Evolutionary conservation across 1,140 invertebrate species (phyloP), one percentile per base, ranked within the genome.

Genomic region (Neomicropteryx cornuta): DNA sequence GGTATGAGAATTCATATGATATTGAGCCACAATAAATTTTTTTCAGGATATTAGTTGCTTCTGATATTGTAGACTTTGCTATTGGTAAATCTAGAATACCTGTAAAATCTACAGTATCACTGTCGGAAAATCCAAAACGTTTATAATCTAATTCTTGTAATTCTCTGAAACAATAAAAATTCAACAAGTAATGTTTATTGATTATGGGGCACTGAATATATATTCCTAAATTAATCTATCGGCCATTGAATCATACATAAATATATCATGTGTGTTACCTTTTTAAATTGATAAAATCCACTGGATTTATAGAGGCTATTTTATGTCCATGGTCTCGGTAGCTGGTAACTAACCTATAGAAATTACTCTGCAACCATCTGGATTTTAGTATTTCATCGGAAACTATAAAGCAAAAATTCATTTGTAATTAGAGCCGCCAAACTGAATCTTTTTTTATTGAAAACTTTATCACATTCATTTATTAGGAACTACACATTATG

Each of bases 1-100:
- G 60, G 59, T 90, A 77, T 45, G 63, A 68, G 64, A 91, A 90
- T 66, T 94, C 87, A 17, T 75, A 72, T 28, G 77, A 73, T 16
- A 83, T 66, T 28, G 59, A 56, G 11, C 62, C 61, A 49, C 73
- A 73, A 52, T 90, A 90, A 13, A 70, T 56, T 11, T 62, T 47
- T 28, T 76, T 58, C 11, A 89, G 53, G 43, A 73, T 67, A 5
- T 68, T 43, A 2, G 82, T 36, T 1, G 81, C 69, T 39, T 86
- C 74, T 21, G 47, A 38, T 5, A 82, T 49, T 5, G 69, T 70
- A 16, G 72, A 68, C 37, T 65, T 52, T 1, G 50, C 33, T 31
- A 53, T 44, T 18, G 49, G 46, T 4, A 46, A 46, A 39, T 58
- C 45, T 17, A 73, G 50, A 40, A 73, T 67, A 11, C 68, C 64